Conservation (phyloP, 1,140 invertebrate genomes). For the Brachionus koreanus region DNA sequence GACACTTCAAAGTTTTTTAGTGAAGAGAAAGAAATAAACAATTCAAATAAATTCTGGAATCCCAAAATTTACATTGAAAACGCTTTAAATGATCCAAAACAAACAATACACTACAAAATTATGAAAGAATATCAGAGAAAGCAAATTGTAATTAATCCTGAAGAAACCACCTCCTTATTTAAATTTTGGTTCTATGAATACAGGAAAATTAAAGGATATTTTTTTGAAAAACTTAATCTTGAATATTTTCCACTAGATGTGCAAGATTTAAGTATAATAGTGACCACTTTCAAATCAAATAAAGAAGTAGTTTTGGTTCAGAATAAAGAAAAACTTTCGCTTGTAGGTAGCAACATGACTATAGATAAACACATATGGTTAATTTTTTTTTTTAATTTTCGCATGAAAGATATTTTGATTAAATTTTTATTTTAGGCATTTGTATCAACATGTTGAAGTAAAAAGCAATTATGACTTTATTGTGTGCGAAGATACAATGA, state of each 20-base stretch:
- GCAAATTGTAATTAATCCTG: background rate
- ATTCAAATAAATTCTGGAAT: slow-evolving; percentile 30
- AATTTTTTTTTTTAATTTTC: background rate
- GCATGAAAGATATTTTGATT: background rate
- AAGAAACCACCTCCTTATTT: background rate
- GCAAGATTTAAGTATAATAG: slow-evolving; percentile 43
- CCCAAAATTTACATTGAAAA: slow-evolving; percentile 46
- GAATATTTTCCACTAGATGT: slow-evolving; percentile 16
- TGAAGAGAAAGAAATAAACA: slow-evolving; percentile 23
- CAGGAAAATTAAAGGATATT: slow-evolving; percentile 2
- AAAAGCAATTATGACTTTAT: slow-evolving; percentile 46
- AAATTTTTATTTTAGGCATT: slow-evolving; percentile 42
- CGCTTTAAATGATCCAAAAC: slow-evolving; percentile 39
- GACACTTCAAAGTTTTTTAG: background rate
- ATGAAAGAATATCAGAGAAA: slow-evolving; percentile 8
- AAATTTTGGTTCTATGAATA: slow-evolving; percentile 25
- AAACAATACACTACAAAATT: slow-evolving; percentile 7
- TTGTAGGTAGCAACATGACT: slow-evolving; percentile 40
- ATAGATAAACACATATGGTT: slow-evolving; percentile 43
- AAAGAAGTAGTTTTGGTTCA: slow-evolving; percentile 41
- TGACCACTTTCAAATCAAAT: slow-evolving; percentile 43
- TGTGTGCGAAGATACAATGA: background rate
- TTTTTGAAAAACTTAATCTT: slow-evolving; percentile 9
- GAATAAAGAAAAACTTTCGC: slow-evolving; percentile 24
- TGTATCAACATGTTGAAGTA: slow-evolving; percentile 49